phyloP scores from a whole-genome alignment of 2,797 vertebrate genomes.

The Galaxias olidus region DNA sequence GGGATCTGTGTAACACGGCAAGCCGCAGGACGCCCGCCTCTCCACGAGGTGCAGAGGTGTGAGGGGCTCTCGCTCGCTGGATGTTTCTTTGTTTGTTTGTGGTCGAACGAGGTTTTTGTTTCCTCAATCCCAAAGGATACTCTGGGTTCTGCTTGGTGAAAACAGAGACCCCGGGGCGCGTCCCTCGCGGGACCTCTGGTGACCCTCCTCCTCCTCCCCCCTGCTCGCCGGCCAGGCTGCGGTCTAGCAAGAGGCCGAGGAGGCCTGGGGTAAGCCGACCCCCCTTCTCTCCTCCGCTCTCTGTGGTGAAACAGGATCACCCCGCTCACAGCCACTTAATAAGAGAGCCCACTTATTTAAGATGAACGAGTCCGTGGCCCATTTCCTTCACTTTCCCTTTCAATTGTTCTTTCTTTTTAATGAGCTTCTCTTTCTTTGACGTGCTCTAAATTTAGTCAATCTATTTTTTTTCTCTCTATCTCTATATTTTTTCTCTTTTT shows the following conservation, averaged over 20 bases:
- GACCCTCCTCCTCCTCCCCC: constrained; percentile 34
- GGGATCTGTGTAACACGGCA: no score
- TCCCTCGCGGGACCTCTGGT: constrained; percentile 19
- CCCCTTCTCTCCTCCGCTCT: not conserved
- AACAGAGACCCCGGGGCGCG: constrained; percentile 28
- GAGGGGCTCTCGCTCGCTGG: not conserved
- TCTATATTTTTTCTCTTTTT: no score
- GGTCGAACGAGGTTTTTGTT: constrained; percentile 41
- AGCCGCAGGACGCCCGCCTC: no score
- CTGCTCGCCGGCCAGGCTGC: constrained; percentile 9
- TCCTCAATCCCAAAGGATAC: constrained; percentile 32
- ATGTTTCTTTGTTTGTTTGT: constrained; percentile 34
- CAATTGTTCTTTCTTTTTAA: not conserved
- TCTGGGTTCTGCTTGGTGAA: constrained; percentile 35
- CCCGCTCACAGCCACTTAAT: constrained; percentile 6
- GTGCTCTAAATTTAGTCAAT: no score
- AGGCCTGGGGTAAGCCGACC: constrained; percentile 32
- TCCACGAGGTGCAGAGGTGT: no score
- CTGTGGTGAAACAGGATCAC: constrained; percentile 47
- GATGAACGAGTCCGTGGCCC: not conserved
- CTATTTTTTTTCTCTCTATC: no score
- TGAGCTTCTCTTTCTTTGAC: not conserved
- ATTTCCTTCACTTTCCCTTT: not conserved
- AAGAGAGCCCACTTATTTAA: not conserved
- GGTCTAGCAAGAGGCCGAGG: constrained; percentile 22